Evolutionary conservation across 2,797 vertebrate genomes (phyloP).

Genomic region (Tragelaphus eurycerus): DNA sequence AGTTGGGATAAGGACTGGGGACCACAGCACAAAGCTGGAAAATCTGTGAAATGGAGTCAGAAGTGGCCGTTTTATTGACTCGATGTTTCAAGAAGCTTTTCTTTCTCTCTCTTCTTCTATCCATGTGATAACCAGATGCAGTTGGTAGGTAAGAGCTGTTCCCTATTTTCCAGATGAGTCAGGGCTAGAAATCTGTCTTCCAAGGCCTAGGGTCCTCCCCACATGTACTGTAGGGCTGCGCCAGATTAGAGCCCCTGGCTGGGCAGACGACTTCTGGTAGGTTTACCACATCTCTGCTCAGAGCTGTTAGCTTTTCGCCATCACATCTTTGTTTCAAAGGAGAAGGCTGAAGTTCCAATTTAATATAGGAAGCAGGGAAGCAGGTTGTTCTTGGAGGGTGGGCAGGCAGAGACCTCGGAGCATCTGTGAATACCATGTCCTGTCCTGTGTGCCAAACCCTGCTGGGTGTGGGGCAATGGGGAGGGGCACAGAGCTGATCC

Average conservation of each 20-base stretch:
- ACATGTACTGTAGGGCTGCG: background rate
- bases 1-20: background rate
- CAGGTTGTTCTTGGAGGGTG: background rate
- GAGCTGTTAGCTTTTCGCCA: background rate
- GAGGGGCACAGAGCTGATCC: background rate
- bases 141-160: background rate
- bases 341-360: background rate
- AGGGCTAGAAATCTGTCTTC: background rate
- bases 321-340: background rate
- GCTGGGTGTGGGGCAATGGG: background rate
- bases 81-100: background rate
- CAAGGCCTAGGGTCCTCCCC: background rate
- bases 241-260: background rate
- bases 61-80: background rate
- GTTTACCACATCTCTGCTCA: background rate
- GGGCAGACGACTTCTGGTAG: background rate
- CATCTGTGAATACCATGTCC: background rate
- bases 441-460: background rate
- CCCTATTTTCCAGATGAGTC: conserved; percentile 1
- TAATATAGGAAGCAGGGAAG: background rate
- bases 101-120: background rate
- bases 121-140: conserved; percentile 57
- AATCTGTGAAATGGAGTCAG: background rate
- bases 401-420: background rate
- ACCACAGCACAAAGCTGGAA: background rate